These are phyloP conservation scores for Escarpia spicata DNA, from an alignment of 2,888 invertebrate genomes.

Conservation along the genomic window DNA sequence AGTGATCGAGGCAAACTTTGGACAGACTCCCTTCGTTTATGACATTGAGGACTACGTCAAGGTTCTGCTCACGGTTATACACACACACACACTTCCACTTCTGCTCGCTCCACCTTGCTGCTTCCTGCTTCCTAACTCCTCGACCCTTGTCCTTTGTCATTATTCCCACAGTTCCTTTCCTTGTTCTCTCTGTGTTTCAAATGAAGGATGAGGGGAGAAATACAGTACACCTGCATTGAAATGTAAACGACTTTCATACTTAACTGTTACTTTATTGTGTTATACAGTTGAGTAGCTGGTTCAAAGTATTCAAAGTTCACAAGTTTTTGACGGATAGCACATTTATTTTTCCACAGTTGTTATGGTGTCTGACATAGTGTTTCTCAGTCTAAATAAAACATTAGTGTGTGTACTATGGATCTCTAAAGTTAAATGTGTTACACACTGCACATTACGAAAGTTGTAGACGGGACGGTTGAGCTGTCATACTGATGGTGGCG, in stretches of 20 bases:
- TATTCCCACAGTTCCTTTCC: neutral
- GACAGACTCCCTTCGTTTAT: slow-evolving; percentile 95
- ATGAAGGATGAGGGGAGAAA: neutral
- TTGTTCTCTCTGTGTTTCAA: neutral
- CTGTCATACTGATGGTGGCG: neutral
- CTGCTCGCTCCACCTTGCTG: neutral
- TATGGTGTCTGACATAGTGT: neutral
- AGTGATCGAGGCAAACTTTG: slow-evolving; percentile 98
- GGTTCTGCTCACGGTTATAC: slow-evolving; percentile 50
- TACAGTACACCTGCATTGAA: neutral
- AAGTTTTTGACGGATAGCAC: too few relatives aligned
- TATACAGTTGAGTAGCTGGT: too few relatives aligned
- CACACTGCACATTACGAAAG: neutral
- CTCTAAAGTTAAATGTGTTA: neutral
- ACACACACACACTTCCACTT: neutral
- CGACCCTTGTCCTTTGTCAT: neutral
- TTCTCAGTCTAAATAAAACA: neutral
- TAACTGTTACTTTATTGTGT: neutral
- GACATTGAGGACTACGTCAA: slow-evolving; percentile 97
- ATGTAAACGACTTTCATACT: neutral
- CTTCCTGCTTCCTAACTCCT: neutral
- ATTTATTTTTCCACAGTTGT: neutral
- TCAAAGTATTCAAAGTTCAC: too few relatives aligned
- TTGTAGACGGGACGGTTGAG: neutral
- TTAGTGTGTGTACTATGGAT: neutral